Evolutionary conservation across 2,888 invertebrate species (phyloP).

Genomic region (Andrena flavipes): DNA sequence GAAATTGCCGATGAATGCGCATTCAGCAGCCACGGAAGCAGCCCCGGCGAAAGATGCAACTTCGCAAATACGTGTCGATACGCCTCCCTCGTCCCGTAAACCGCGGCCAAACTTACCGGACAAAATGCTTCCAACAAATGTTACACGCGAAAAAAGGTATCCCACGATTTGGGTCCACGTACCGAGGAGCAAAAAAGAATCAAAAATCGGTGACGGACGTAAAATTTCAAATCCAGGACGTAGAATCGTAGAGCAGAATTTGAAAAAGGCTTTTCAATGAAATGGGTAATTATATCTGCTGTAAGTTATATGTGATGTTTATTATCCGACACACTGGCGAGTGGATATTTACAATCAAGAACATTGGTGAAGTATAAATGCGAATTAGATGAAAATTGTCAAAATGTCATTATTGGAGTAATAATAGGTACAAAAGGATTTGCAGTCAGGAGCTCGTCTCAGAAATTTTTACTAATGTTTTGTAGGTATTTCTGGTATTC

Average conservation of each 20-base stretch:
- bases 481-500: too few species aligned
- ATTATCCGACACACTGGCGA: too few species aligned
- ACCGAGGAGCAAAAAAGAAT: not conserved
- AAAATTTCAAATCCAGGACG: not conserved
- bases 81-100: slow-evolving; percentile 47
- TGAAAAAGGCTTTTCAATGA: not conserved
- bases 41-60: slow-evolving; percentile 68
- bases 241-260: not conserved
- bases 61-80: slow-evolving; percentile 70
- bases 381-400: too few species aligned
- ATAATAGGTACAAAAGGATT: too few species aligned
- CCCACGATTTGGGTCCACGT: not conserved
- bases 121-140: slow-evolving; percentile 27
- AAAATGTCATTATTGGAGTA: too few species aligned
- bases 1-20: slow-evolving; percentile 77
- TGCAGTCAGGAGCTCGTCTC: too few species aligned
- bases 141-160: slow-evolving; percentile 2
- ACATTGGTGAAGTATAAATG: too few species aligned
- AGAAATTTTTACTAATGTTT: too few species aligned
- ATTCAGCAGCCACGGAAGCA: slow-evolving; percentile 70
- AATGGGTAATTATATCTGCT: too few species aligned
- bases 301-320: too few species aligned
- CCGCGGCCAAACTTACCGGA: slow-evolving; percentile 16
- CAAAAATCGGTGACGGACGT: not conserved
- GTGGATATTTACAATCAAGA: too few species aligned